These are phyloP conservation scores for Apodemia mormo DNA, from an alignment of 2,888 invertebrate species.

Conservation along the genomic window DNA sequence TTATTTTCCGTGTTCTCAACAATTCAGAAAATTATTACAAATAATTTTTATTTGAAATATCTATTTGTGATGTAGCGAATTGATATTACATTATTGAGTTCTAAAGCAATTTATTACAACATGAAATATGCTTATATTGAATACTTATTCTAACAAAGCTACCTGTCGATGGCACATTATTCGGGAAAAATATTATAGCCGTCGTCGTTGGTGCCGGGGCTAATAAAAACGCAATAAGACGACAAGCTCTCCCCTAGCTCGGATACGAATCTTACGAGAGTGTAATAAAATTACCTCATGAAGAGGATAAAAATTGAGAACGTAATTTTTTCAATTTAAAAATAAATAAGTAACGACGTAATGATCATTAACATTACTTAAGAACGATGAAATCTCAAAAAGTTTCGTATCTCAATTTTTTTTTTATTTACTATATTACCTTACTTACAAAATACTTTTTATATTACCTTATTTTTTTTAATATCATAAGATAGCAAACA, in stretches of 20 bases:
- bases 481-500: no score
- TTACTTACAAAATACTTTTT: no score
- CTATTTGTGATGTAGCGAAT: neutral
- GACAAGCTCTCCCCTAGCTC: slow-evolving; percentile 55
- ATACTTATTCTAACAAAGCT: slow-evolving; percentile 48
- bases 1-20: no score
- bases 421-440: neutral
- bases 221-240: slow-evolving; percentile 76
- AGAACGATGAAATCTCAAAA: neutral
- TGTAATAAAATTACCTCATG: slow-evolving; percentile 74
- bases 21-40: no score
- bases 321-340: slow-evolving; percentile 32
- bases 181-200: slow-evolving; percentile 64
- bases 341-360: slow-evolving; percentile 22
- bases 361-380: slow-evolving; percentile 1
- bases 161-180: slow-evolving; percentile 47
- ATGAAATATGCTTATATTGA: slow-evolving; percentile 43
- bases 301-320: slow-evolving; percentile 65
- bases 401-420: neutral
- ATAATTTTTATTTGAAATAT: neutral
- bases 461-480: no score
- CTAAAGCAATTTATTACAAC: slow-evolving; percentile 13
- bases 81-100: neutral
- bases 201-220: slow-evolving; percentile 49
- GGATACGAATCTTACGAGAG: slow-evolving; percentile 61